Conservation (phyloP, 2,113 vertebrate genomes). For the Poeciliopsis retropinna region DNA sequence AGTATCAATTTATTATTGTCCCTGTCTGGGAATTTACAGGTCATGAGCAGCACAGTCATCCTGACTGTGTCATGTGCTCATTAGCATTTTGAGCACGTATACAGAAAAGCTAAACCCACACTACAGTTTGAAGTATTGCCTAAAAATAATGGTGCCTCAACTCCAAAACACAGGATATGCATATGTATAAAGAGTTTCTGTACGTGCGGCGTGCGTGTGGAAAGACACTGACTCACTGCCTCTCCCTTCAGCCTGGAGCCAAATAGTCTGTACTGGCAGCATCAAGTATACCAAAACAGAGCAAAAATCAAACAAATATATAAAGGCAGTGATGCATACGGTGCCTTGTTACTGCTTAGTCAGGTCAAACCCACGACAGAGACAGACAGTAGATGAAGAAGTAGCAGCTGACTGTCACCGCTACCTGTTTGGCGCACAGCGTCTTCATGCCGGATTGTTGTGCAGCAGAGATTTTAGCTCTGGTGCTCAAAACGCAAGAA, state of each 20-base stretch:
- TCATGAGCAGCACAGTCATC: constrained; percentile 14
- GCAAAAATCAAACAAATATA: constrained; percentile 23
- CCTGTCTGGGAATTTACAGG: neutral
- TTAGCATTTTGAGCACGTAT: constrained; percentile 9
- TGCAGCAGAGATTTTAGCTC: constrained; percentile 27
- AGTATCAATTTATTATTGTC: too few species aligned
- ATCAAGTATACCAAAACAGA: constrained; percentile 33
- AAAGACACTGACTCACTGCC: constrained; percentile 43
- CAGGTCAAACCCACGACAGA: constrained; percentile 12
- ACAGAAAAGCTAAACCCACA: constrained; percentile 29
- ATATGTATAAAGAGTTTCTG: constrained; percentile 50
- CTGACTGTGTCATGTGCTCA: constrained; percentile 3
- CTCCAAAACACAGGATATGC: constrained; percentile 33
- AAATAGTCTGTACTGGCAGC: constrained; percentile 40
- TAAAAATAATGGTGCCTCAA: constrained; percentile 46
- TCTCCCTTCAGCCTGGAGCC: constrained; percentile 39
- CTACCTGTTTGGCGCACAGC: neutral
- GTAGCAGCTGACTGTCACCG: neutral
- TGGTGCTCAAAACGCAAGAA: constrained; percentile 2
- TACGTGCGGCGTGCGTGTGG: constrained; percentile 42
- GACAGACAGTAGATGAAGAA: neutral
- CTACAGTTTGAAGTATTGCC: constrained; percentile 25
- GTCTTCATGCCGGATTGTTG: neutral
- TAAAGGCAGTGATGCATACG: neutral
- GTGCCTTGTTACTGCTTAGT: constrained; percentile 1